Evolutionary conservation across 1,140 invertebrate genomes (phyloP).

Genomic region (Atta colombica): DNA sequence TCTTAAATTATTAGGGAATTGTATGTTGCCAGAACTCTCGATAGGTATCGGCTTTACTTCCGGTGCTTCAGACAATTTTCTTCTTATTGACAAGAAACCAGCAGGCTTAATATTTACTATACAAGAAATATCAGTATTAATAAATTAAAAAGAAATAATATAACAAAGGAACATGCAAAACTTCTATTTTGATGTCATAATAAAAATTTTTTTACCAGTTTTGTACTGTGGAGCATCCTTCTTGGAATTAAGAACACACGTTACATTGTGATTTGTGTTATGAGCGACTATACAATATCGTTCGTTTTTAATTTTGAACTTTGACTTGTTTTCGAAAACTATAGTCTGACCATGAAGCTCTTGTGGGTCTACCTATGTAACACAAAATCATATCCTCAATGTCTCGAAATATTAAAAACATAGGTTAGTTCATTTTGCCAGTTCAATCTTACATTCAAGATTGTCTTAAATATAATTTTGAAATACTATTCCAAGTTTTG

Average conservation of each 20-base stretch:
- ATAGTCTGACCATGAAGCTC: conserved; percentile 75
- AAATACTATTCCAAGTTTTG: neutral
- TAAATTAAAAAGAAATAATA: neutral
- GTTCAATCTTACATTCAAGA: neutral
- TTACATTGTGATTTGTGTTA: conserved; percentile 60
- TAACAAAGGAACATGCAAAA: neutral
- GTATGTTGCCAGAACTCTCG: conserved; percentile 62
- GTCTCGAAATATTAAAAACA: neutral
- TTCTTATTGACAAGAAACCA: conserved; percentile 75
- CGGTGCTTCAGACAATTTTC: conserved; percentile 72
- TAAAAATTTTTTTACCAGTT: conserved; percentile 69
- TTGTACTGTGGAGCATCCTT: conserved; percentile 68
- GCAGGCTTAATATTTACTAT: conserved; percentile 78
- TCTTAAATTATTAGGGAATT: conserved; percentile 78
- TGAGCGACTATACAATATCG: conserved; percentile 72
- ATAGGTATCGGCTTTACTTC: conserved; percentile 57
- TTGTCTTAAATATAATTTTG: neutral
- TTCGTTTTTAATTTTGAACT: conserved; percentile 77
- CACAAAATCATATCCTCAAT: neutral
- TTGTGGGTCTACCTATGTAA: conserved; percentile 72
- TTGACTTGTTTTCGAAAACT: conserved; percentile 76
- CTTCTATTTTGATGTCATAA: neutral
- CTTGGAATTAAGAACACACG: conserved; percentile 76
- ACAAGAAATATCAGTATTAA: conserved; percentile 47
- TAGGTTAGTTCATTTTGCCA: neutral